phyloP scores from a whole-genome alignment of 2,797 vertebrate species.

The Xenopus petersii region DNA sequence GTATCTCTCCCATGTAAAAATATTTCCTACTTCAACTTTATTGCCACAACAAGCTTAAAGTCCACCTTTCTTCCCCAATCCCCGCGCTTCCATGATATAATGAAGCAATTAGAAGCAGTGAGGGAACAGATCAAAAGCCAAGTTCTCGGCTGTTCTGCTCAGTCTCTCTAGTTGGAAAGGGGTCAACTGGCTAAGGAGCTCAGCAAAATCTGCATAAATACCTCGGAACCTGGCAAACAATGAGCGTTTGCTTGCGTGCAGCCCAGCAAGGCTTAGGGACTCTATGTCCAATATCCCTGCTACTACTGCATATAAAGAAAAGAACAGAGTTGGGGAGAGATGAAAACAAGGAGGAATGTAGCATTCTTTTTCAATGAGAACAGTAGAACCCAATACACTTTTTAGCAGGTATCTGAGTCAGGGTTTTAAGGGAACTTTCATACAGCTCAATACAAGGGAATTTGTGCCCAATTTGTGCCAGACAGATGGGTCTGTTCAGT shows the following conservation, averaged over 20 bases:
- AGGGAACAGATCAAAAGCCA: constrained; percentile 36
- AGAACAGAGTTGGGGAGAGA: neutral
- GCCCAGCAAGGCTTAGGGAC: neutral
- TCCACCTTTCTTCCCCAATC: neutral
- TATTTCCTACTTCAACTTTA: too few species aligned
- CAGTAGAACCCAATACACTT: neutral
- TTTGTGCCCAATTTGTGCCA: neutral
- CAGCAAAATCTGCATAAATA: constrained; percentile 30
- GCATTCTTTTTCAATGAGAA: neutral
- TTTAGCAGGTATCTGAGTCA: neutral
- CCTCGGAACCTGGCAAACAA: constrained; percentile 10
- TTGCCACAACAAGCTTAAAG: too few species aligned
- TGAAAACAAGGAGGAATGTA: neutral
- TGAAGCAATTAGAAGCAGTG: constrained; percentile 43
- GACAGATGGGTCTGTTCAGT: too few species aligned
- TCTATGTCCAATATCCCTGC: neutral
- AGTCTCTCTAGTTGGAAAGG: constrained; percentile 39
- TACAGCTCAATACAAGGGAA: neutral
- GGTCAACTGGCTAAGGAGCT: constrained; percentile 27
- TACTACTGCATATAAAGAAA: neutral
- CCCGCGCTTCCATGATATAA: constrained; percentile 36
- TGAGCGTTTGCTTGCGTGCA: neutral
- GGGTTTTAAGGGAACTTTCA: neutral
- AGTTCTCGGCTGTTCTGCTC: constrained; percentile 31
- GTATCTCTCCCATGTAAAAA: constrained; percentile 4